These are phyloP conservation scores for Tapirus indicus DNA, from an alignment of 2,797 vertebrate genomes.

Conservation along the genomic window DNA sequence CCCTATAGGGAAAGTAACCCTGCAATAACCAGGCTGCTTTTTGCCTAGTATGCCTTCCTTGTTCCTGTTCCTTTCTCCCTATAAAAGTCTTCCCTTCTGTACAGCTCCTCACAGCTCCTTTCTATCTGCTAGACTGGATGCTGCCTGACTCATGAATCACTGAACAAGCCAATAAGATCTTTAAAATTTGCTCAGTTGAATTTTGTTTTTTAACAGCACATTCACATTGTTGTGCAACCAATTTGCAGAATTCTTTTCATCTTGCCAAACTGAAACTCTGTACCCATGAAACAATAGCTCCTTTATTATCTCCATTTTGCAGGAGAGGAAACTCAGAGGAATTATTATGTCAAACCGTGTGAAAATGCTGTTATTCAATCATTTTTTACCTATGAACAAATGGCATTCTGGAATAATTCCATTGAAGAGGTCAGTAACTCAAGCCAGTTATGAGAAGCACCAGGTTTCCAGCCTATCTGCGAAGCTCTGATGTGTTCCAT, in stretches of 20 bases:
- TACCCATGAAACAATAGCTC: background rate
- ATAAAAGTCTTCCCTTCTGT: background rate
- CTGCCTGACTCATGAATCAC: background rate
- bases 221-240: background rate
- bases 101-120: background rate
- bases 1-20: background rate
- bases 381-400: background rate
- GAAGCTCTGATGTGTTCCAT: background rate
- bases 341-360: background rate
- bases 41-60: background rate
- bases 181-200: background rate
- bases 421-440: background rate
- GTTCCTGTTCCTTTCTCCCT: background rate
- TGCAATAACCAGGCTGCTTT: background rate
- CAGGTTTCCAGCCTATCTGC: background rate
- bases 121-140: background rate
- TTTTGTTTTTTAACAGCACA: background rate
- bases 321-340: background rate
- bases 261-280: background rate
- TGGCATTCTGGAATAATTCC: background rate
- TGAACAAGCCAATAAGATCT: background rate
- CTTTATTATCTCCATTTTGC: background rate
- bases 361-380: background rate
- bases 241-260: background rate
- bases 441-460: background rate